Evolutionary conservation across 2,888 invertebrate species (phyloP), one percentile per base, ranked within the genome.

Genomic region (Camptogramma bilineatum): DNA sequence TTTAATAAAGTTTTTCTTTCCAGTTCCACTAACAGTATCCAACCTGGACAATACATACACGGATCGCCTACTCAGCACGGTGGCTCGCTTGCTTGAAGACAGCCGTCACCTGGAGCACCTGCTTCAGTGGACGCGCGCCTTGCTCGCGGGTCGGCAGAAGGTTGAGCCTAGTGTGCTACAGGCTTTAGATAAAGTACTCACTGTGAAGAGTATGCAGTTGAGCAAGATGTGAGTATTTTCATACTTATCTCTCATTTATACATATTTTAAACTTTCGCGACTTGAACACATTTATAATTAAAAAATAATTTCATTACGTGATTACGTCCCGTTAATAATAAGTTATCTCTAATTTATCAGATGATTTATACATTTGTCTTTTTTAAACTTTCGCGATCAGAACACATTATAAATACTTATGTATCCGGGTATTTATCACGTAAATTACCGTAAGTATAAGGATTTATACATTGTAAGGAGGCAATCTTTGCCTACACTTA

Each of bases 51-150:
- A 95, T 10, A 93, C 95, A 64, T 98, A 97, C 84, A 93, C 96
- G 0, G 96, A 97, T 78, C 95, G 96, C 34, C 86, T 97, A 21
- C 88, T 99, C 13, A 90, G 93, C 65, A 96, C 96, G 73, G 79
- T 98, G 44, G 95, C 97, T 0, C 94, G 94, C 1, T 94, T 96
- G 53, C 83, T 99, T 19, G 98, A 97, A 73, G 94, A 94, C 34
- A 96, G 97, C 0, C 94, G 95, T 0, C 99, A 99, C 80, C 81
- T 99, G 47, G 97, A 99, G 79, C 98, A 98, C 81, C 97, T 99
- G 81, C 90, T 98, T 42, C 87, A 94, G 50, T 99, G 98, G 98
- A 93, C 95, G 44, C 94, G 95, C 73, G 87, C 91, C 16, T 83
- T 98, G 2, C 84, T 99, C 42, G 84, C 87, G 39, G 95, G 96